Base-by-base conservation (phyloP, 2,113 vertebrate species). In the Ancistrus triradiatus region DNA sequence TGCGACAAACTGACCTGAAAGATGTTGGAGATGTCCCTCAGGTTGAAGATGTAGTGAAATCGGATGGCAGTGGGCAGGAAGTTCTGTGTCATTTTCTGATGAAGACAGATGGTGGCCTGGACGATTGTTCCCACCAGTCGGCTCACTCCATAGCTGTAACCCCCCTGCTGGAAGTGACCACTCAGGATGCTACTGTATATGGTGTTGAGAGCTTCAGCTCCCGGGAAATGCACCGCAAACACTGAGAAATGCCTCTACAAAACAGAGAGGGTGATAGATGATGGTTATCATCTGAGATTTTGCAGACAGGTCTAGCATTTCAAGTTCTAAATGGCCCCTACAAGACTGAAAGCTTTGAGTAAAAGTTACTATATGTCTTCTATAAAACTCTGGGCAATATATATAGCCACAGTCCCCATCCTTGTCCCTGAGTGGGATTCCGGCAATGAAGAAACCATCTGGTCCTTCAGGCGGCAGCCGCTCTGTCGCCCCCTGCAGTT, bases 51-150 rank as follows among this genome's bases (percentile, higher is more conserved):
- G 63, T 87, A 90, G 79, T 85, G 87, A 70, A 92, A 90, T 72
- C 81, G 85, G 59, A 87, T 87, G 24, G 84, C 82, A 18, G 82
- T 90, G 11, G 81, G 85, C 24, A 92, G 81, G 70, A 93, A 90
- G 80, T 88, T 90, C 76, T 88, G 86, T 19, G 73, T 85, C 80
- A 86, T 86, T 85, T 93, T 92, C 77, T 90, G 88, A 74, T 90
- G 83, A 52, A 93, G 82, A 77, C 77, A 88, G 73, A 87, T 86
- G 42, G 83, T 70, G 68, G 78, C 81, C 85, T 90, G 78, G 37
- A 75, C 55, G 24, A 89, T 69, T 19, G 77, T 86, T 33, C 77
- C 80, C 3, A 87, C 68, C 64, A 84, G 86, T 74, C 86, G 89
- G 49, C 84, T 81, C 57, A 91, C 83, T 1, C 82, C 86, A 1